Evolutionary conservation across 2,113 vertebrate species (phyloP), one percentile per base, ranked within the genome.

Genomic region (Bucco capensis): DNA sequence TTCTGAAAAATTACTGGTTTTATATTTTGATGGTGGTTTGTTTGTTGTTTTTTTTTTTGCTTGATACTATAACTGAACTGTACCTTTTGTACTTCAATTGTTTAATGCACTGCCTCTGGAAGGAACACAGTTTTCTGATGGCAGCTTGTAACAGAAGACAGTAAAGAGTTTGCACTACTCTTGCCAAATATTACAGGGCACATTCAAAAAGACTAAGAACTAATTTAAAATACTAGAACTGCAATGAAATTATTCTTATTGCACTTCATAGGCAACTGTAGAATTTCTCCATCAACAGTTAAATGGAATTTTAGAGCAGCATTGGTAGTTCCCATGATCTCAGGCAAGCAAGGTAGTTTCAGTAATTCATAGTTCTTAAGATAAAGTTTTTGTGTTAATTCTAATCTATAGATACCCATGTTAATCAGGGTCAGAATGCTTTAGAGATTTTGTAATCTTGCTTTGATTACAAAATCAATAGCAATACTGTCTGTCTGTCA

Each of bases 161-260:
- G 57, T 5, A 12, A 56, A 46, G 19, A 49, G 40, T 89, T 71
- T 94, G 37, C 87, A 51, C 58, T 70, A 72, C n/a, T 50, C 30
- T 8, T 85, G 76, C 54, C 50, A 94, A 75, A 85, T 92, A 69
- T 83, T 88, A 85, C 78, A 91, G 83, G 57, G 57, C 60, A 49
- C 56, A 31, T 76, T 89, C 51, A 70, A 51, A 87, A 56, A 65
- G 40, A 37, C 80, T 54, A 86, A 95, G 86, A 93, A 78, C 47
- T 61, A 74, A 42, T 89, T 93, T 81, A 10, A 86, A 33, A 83
- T 14, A 89, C 25, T 37, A 56, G 62, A 94, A 82, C 42, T 54
- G 51, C 82, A 95, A 95, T 95, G 83, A 94, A 95, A 85, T 91
- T 86, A 75, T 92, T 87, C 86, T 82, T 57, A 78, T 28, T 79